Base-by-base conservation (phyloP, 2,797 vertebrate genomes). In the Danio choprae region DNA sequence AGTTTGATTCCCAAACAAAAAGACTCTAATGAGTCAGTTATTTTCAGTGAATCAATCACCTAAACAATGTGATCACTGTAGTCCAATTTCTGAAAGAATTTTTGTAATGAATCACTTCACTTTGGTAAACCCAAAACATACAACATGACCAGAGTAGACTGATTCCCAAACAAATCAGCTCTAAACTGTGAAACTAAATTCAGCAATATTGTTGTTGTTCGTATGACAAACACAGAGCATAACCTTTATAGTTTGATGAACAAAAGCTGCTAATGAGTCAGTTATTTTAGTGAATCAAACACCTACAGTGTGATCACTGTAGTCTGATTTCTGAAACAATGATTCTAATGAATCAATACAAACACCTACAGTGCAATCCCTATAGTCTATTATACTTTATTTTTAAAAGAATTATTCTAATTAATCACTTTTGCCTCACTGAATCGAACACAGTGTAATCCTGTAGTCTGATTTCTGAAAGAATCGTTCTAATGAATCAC, bases 301-400 rank as follows among this genome's bases (percentile, higher is more conserved):
- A 1, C 6, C 13, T 36, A 60, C 0, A 8, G 0, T 1, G 0
- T 38, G 29, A 36, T 6, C 12, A 59, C 0, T 7, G 51, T 10
- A 53, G 50, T 0, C 0, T 0, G 0, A 20, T 20, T 20, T 4
- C 41, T 44, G 0, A 20, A 13, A n/a, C 20, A 65, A 44, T 22
- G 3, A 4, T 7, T 22, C n/a, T 1, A 18, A 6, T 18, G 16
- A 43, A 43, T 41, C 60, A 43, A 2, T 18, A 18, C 0, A 15
- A 7, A 13, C 13, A 59, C 2, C 22, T 29, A 29, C 29, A 29
- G 29, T 29, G 29, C 29, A 29, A 29, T 29, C 29, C 29, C 29
- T 29, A 29, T 3, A 29, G 29, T 29, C 29, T 29, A 29, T n/a
- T n/a, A n/a, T n/a, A n/a, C n/a, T n/a, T n/a, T n/a, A n/a, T n/a